phyloP scores from a whole-genome alignment of 2,797 vertebrate genomes.

The Parauchenoglanis ngamensis region DNA sequence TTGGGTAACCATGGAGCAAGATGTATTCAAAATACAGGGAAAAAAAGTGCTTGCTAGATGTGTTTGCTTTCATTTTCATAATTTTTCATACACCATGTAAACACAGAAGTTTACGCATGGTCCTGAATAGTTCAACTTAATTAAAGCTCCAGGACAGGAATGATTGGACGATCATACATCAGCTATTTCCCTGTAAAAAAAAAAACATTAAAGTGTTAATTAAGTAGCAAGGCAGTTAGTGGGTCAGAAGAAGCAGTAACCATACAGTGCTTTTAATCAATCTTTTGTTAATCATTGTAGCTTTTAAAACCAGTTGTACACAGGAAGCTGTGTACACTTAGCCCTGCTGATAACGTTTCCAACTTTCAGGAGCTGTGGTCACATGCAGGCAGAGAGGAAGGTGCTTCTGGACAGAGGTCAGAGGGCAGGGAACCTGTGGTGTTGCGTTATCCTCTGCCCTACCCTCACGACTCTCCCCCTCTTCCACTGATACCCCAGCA shows the following conservation, averaged over 20 bases:
- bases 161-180: neutral
- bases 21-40: neutral
- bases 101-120: too few relatives aligned
- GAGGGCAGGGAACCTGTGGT: slow-evolving; percentile 71
- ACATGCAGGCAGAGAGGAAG: slow-evolving; percentile 73
- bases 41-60: too few relatives aligned
- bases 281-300: neutral
- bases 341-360: slow-evolving; percentile 4
- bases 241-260: neutral
- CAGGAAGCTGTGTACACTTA: neutral
- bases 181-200: neutral
- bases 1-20: neutral
- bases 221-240: neutral
- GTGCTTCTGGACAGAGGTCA: slow-evolving; percentile 70
- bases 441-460: slow-evolving; percentile 79
- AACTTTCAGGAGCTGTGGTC: slow-evolving; percentile 79
- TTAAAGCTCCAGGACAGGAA: neutral
- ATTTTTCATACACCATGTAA: too few relatives aligned
- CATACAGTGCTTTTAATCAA: neutral
- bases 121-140: too few relatives aligned
- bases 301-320: neutral
- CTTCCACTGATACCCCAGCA: slow-evolving; percentile 80
- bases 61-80: neutral
- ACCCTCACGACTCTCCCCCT: slow-evolving; percentile 81
- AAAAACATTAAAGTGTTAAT: neutral